phyloP scores from a whole-genome alignment of 2,888 invertebrate species.

The Syritta pipiens region DNA sequence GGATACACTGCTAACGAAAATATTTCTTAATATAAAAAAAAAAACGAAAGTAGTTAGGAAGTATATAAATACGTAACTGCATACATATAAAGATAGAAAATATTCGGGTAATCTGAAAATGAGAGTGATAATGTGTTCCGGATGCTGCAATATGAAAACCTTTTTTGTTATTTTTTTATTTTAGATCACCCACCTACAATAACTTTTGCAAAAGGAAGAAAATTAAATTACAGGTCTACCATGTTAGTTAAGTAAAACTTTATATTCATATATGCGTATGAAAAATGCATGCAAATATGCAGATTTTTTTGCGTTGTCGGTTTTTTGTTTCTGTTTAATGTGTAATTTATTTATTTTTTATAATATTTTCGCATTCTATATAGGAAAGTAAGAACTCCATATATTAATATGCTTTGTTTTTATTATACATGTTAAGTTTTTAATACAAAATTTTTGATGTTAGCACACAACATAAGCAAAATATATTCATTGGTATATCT shows the following conservation, averaged over 20 bases:
- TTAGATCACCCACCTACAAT: background rate
- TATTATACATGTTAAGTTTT: background rate
- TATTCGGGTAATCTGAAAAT: slow-evolving; percentile 79
- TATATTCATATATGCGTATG: slow-evolving; percentile 53
- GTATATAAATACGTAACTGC: slow-evolving; percentile 10
- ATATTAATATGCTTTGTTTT: background rate
- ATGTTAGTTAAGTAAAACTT: slow-evolving; percentile 58
- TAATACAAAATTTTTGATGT: slow-evolving; percentile 28
- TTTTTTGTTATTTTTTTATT: slow-evolving; percentile 27
- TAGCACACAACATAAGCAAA: slow-evolving; percentile 1
- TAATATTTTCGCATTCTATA: background rate
- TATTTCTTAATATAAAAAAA: slow-evolving; percentile 30
- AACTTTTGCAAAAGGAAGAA: slow-evolving; percentile 12
- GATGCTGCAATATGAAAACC: slow-evolving; percentile 75
- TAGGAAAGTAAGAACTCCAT: too few relatives aligned
- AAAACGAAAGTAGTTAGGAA: slow-evolving; percentile 13
- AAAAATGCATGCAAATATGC: background rate
- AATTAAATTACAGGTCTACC: slow-evolving; percentile 57
- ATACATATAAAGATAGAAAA: slow-evolving; percentile 35
- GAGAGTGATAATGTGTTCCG: slow-evolving; percentile 79
- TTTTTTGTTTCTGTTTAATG: background rate
- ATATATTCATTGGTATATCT: too few relatives aligned
- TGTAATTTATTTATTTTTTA: background rate
- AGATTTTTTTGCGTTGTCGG: slow-evolving; percentile 11
- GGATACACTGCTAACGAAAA: slow-evolving; percentile 33